A percentile compares a stretch with the other conserved stretches of the same genome.
Evolutionary conservation across 2,113 vertebrate species (phyloP).

Genomic region (Fulmarus glacialis): DNA sequence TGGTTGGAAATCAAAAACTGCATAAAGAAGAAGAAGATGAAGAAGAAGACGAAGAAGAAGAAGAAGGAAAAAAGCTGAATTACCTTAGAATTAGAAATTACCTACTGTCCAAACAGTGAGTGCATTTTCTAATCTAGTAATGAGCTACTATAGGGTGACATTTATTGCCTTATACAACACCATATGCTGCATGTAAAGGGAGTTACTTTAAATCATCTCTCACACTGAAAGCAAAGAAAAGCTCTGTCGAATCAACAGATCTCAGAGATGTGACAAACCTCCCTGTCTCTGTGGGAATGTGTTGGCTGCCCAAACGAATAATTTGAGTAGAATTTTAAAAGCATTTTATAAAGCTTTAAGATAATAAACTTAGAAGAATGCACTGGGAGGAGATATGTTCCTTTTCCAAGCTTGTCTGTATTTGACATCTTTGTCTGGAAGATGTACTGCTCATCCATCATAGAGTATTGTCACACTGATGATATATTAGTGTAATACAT

Average conservation of each 20-base stretch:
- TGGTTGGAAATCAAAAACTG: not conserved
- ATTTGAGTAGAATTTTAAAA: slow-evolving; percentile 9
- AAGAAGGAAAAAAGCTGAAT: not conserved
- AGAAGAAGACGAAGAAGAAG: not conserved
- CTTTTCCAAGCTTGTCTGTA: slow-evolving; percentile 43
- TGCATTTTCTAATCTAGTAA: not conserved
- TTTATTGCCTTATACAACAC: slow-evolving; percentile 33
- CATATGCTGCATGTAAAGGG: slow-evolving; percentile 41
- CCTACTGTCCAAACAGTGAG: not conserved
- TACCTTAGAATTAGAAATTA: not conserved
- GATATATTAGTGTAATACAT: slow-evolving; percentile 75
- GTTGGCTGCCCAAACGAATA: slow-evolving; percentile 25
- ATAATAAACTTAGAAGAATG: slow-evolving; percentile 24
- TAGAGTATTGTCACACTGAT: slow-evolving; percentile 32
- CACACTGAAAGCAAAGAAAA: slow-evolving; percentile 4
- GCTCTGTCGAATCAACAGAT: slow-evolving; percentile 4
- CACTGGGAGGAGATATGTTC: not conserved
- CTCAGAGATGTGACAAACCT: not conserved
- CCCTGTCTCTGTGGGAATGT: slow-evolving; percentile 1
- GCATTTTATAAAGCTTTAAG: slow-evolving; percentile 36
- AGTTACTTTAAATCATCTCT: slow-evolving; percentile 16
- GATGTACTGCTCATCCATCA: slow-evolving; percentile 74
- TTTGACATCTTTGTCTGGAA: slow-evolving; percentile 68
- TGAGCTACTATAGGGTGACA: not conserved
- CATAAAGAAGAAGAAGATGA: not conserved